Evolutionary conservation across 35 echinoderm and acorn worm species (phyloP), one percentile per base, ranked within the genome.

Genomic region (Lytechinus pictus): DNA sequence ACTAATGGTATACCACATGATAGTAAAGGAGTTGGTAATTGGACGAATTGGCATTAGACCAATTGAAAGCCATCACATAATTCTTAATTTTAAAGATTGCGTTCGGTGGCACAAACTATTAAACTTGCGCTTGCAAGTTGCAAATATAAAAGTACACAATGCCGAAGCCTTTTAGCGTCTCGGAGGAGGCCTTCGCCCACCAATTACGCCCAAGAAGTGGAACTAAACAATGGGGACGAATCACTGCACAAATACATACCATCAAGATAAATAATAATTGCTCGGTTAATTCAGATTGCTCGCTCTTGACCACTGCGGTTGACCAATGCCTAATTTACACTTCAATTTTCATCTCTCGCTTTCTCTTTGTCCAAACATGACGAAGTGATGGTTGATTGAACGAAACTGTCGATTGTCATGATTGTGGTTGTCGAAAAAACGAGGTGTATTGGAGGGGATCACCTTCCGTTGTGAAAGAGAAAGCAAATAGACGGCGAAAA

Each of bases 251-350:
- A 14, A 79, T 24, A 58, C 56, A 58, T 58, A 13, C 56, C 33
- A 44, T 79, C 19, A 24, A 79, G 19, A 79, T 79, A 79, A 79
- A 79, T 79, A 14, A 27, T n/a, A 79, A 79, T 79, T 79, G 66
- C 66, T 79, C 8, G 66, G 66, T 79, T 79, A 79, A 79, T 79
- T 79, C n/a, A 6, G 66, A 79, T 79, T 79, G 19, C 4, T 79
- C n/a, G 14, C 66, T 79, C 66, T 79, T 79, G 66, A 79, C 66
- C 66, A 79, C 66, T 79, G 66, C 66, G 66, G 66, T 79, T n/a
- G 16, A 79, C 66, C 66, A n/a, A 79, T 79, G 66, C 16, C 66
- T n/a, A 24, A 79, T 79, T 79, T 79, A 79, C 19, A 79, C 66
- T 79, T 79, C 66, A 27, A 79, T 79, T 60, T 79, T 79, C 66